Conservation (phyloP, 2,797 vertebrate species). For the Peromyscus eremicus region DNA sequence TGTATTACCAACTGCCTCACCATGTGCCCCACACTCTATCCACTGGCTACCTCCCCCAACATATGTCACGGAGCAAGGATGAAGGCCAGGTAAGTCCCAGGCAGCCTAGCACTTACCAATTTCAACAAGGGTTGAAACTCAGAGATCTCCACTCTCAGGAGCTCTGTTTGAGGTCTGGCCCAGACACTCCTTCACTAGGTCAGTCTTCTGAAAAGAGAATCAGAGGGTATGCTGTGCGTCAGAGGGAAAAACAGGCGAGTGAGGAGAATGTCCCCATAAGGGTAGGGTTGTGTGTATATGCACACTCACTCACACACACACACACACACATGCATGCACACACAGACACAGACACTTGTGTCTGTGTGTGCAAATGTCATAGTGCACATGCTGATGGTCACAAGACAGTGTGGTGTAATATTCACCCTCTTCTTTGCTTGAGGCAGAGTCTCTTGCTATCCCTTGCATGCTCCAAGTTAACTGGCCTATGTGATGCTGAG, state of each 20-base stretch:
- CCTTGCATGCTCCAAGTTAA: not conserved
- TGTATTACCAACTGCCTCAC: fast-evolving
- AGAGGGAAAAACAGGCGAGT: not conserved
- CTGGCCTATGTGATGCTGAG: not conserved
- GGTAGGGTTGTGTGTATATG: not conserved
- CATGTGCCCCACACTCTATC: fast-evolving
- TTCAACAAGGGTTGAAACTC: fast-evolving
- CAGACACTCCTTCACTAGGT: not conserved
- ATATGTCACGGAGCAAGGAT: fast-evolving
- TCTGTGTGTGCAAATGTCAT: not conserved
- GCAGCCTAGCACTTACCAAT: too few species aligned
- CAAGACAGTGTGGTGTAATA: not conserved
- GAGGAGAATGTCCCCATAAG: not conserved
- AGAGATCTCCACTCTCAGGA: not conserved
- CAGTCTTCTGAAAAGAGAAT: fast-evolving
- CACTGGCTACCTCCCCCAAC: not conserved
- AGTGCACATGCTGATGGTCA: not conserved
- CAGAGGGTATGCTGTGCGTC: not conserved
- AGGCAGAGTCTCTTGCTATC: not conserved
- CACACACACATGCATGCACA: too few species aligned
- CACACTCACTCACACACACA: fast-evolving
- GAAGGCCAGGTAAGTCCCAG: not conserved
- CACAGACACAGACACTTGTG: not conserved
- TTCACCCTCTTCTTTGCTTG: not conserved
- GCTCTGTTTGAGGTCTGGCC: fast-evolving